Conservation (phyloP, 2,888 invertebrate genomes). For the Icerya purchasi region DNA sequence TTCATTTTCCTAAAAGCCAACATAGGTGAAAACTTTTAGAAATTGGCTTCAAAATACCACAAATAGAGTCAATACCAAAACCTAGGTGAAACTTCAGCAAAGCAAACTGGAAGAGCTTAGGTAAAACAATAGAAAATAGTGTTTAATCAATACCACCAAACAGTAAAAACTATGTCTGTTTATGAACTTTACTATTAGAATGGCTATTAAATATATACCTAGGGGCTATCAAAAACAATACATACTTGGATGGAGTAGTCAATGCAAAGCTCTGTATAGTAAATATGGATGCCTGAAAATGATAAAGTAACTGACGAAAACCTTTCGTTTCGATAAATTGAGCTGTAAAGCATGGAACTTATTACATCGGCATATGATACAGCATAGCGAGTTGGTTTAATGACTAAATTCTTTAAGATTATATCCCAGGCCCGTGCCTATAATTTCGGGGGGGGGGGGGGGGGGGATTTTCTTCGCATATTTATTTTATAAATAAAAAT, state of each 20-base stretch:
- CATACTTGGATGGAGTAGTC: neutral
- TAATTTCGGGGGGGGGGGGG: no score
- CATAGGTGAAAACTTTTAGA: neutral
- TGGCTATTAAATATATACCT: no score
- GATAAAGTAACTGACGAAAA: neutral
- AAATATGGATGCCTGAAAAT: neutral
- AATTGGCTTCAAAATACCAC: neutral
- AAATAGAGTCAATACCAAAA: neutral
- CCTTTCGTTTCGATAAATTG: neutral
- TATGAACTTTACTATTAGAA: neutral
- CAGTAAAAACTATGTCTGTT: neutral
- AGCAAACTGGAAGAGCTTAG: neutral
- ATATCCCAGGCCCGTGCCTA: no score
- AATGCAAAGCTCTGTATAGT: neutral
- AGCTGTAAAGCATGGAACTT: neutral
- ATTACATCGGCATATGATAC: neutral
- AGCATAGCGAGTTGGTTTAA: neutral
- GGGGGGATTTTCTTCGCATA: no score
- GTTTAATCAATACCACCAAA: neutral
- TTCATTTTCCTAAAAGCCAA: neutral
- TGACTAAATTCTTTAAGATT: neutral
- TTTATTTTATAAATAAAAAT: no score
- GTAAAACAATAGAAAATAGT: neutral
- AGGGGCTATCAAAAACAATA: neutral
- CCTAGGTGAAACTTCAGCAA: neutral